A percentile compares a stretch with the other conserved stretches of the same genome.
Evolutionary conservation across 2,113 vertebrate genomes (phyloP).

Genomic region (Plestiodon gilberti): DNA sequence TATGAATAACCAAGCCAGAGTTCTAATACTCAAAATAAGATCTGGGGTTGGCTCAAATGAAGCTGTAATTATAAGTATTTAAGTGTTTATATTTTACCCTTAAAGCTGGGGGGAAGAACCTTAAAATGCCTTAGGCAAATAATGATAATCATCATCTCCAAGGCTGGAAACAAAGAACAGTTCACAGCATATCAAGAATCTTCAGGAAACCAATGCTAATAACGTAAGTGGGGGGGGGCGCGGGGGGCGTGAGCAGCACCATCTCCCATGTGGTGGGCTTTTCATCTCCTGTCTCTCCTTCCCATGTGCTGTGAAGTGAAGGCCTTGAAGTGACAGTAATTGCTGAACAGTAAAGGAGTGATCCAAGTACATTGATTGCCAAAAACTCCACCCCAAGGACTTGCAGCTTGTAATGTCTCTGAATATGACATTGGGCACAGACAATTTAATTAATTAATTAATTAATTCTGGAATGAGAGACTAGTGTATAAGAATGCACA

Average conservation of each 20-base stretch:
- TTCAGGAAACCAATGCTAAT: constrained; percentile 31
- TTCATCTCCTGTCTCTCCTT: constrained; percentile 50
- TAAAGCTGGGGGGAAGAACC: constrained; percentile 3
- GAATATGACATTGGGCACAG: not conserved
- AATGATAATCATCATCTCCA: not conserved
- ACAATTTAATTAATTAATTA: too few species aligned
- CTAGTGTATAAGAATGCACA: not conserved
- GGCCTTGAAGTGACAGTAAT: constrained; percentile 50
- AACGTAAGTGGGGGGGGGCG: not conserved
- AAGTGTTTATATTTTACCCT: not conserved
- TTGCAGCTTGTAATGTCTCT: constrained; percentile 7
- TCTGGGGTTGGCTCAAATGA: not conserved
- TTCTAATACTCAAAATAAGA: not conserved
- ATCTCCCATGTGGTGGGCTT: constrained; percentile 37
- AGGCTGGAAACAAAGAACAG: constrained; percentile 21
- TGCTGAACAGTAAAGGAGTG: constrained; percentile 32
- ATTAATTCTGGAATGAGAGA: not conserved
- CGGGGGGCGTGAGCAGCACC: constrained; percentile 34
- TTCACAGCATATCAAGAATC: constrained; percentile 4
- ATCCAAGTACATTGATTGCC: not conserved
- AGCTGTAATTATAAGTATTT: not conserved
- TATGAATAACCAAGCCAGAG: not conserved
- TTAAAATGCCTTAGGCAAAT: not conserved
- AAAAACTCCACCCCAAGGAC: constrained; percentile 19
- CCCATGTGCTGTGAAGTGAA: constrained; percentile 44